Percentiles rank a stretch among this genome's conserved stretches.
Evolutionary conservation across 92 coral and sea anemone species (phyloP).

Genomic region (Actinostola sp.): DNA sequence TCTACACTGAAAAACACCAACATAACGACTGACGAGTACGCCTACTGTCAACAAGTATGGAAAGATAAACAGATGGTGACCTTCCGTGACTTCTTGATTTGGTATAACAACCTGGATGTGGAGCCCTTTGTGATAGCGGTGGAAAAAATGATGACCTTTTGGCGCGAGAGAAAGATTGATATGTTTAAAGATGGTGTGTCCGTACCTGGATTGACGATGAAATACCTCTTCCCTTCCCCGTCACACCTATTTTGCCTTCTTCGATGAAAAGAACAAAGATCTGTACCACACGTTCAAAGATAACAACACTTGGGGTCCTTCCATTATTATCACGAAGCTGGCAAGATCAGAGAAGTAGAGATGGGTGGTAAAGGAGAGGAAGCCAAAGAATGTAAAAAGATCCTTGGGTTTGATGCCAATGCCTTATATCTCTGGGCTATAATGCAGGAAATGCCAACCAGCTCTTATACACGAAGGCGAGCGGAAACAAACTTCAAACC

Average conservation of each 20-base stretch:
- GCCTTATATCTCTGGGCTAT: conserved; percentile 28
- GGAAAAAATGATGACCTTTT: conserved; percentile 43
- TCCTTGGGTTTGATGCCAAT: conserved; percentile 32
- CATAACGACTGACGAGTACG: conserved; percentile 38
- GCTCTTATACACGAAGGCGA: conserved; percentile 1
- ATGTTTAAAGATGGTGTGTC: conserved; percentile 47
- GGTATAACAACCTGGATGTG: conserved; percentile 47
- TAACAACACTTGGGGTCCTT: conserved; percentile 32
- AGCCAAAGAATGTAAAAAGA: conserved; percentile 17
- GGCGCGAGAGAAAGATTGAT: conserved; percentile 33
- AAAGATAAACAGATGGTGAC: conserved; percentile 9
- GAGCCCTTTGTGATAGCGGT: conserved; percentile 44
- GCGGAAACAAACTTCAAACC: background rate
- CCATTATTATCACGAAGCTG: conserved; percentile 21
- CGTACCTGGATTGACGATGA: conserved; percentile 46
- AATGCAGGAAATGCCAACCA: conserved; percentile 21
- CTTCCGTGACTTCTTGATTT: conserved; percentile 25
- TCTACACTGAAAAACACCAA: conserved; percentile 15
- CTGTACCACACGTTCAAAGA: conserved; percentile 24
- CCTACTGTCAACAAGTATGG: conserved; percentile 44
- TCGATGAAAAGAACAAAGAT: background rate
- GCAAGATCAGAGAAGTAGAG: conserved; percentile 5
- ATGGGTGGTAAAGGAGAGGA: background rate
- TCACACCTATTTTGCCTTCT: conserved; percentile 27
- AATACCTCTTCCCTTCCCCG: conserved; percentile 16